Evolutionary conservation across 2,797 vertebrate species (phyloP).

Genomic region (Caiman crocodilus): DNA sequence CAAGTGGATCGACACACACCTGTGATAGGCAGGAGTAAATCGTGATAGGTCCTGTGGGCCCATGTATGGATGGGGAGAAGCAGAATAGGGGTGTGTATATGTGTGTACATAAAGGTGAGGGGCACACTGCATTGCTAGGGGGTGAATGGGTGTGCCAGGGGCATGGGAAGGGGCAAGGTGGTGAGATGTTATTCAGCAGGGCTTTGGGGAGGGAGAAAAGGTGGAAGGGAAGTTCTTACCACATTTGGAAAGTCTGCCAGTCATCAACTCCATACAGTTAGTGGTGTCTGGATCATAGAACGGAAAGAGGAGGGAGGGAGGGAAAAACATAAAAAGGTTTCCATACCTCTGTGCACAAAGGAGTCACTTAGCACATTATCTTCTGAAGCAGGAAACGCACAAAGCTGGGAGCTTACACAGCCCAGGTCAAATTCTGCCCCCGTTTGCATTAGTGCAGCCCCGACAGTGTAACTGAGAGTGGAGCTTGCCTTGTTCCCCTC

Average conservation of each 20-base stretch:
- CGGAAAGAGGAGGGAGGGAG: conserved; percentile 81
- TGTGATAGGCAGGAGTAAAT: conserved; percentile 61
- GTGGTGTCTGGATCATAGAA: conserved; percentile 91
- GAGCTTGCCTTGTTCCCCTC: background rate
- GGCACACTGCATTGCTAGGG: conserved; percentile 20
- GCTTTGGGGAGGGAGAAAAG: conserved; percentile 75
- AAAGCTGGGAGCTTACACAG: conserved; percentile 52
- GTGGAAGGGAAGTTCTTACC: conserved; percentile 89
- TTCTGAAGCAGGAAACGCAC: conserved; percentile 75
- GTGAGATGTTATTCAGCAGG: conserved; percentile 66
- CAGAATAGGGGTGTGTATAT: conserved; percentile 3
- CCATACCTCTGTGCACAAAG: conserved; percentile 76
- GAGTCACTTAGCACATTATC: conserved; percentile 75
- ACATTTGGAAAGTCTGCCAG: conserved; percentile 93
- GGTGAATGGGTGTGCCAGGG: conserved; percentile 29
- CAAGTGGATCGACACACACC: conserved; percentile 50
- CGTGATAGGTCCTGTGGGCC: conserved; percentile 46
- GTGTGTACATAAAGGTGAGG: conserved; percentile 43
- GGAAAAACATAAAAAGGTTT: conserved; percentile 77
- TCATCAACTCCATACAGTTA: conserved; percentile 90
- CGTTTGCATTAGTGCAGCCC: background rate
- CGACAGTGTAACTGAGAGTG: background rate
- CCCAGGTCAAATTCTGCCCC: conserved; percentile 60
- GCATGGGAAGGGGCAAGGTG: conserved; percentile 28
- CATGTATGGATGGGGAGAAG: conserved; percentile 52